Conservation (phyloP, 2,113 vertebrate genomes). For the Cebus imitator region DNA sequence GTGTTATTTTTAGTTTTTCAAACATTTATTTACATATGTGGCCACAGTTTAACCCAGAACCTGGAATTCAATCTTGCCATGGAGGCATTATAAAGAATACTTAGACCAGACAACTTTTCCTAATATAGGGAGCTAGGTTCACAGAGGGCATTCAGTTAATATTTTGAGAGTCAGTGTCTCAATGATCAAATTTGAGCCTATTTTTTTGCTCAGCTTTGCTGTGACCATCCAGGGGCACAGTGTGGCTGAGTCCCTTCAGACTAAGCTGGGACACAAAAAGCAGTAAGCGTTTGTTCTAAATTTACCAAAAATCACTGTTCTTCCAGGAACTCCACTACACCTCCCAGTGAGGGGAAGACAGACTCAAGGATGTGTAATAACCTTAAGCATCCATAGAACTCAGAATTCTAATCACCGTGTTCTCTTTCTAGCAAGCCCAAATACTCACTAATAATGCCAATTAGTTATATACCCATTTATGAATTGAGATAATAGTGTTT, state of each 20-base stretch:
- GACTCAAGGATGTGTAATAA: neutral
- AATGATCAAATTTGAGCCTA: neutral
- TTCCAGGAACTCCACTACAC: accelerated
- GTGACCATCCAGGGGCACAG: neutral
- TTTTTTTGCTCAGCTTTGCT: neutral
- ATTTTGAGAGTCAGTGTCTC: neutral
- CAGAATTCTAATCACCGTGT: neutral
- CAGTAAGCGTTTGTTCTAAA: neutral
- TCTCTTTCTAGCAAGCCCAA: neutral
- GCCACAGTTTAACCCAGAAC: neutral
- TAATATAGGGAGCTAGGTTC: neutral
- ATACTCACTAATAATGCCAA: neutral
- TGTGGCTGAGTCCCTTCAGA: neutral
- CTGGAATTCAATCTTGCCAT: neutral
- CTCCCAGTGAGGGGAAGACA: neutral
- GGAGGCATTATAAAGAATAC: neutral
- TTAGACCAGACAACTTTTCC: neutral
- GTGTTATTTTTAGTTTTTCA: neutral
- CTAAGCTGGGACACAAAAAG: neutral
- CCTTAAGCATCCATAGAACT: neutral
- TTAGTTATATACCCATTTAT: neutral
- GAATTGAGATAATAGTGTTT: neutral
- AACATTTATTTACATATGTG: neutral
- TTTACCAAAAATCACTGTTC: neutral
- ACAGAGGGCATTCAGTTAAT: neutral